Percentiles rank a stretch among this genome's conserved stretches.
Conservation (phyloP, 2,797 vertebrate genomes). For the Catamblyrhynchus diadema region DNA sequence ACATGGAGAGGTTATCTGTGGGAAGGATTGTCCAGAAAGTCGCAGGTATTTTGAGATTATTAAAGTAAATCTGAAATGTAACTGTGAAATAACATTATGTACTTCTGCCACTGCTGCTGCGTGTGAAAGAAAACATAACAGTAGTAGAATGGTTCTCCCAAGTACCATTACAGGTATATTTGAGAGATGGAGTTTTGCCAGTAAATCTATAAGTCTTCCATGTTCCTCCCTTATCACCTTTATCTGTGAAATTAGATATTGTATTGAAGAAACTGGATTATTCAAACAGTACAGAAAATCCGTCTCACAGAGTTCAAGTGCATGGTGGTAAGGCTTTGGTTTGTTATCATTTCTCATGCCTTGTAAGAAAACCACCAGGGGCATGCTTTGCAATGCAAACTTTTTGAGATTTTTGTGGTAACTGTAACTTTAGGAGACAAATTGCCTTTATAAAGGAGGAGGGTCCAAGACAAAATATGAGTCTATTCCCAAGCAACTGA, state of each 20-base stretch:
- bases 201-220: background rate
- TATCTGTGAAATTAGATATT: background rate
- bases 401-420: background rate
- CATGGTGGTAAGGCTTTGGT: background rate
- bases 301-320: background rate
- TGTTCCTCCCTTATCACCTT: background rate
- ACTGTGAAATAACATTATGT: background rate
- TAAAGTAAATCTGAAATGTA: background rate
- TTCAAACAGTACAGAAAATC: background rate
- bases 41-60: accelerated
- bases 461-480: background rate
- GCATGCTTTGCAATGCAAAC: background rate
- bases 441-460: background rate
- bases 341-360: background rate
- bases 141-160: background rate
- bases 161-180: background rate
- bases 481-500: background rate
- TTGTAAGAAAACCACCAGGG: background rate
- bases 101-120: background rate
- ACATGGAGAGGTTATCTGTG: background rate
- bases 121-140: background rate
- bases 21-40: background rate
- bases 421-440: background rate
- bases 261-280: background rate
- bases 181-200: background rate